A percentile compares a stretch with the other conserved stretches of the same genome.
Evolutionary conservation across 2,888 invertebrate genomes (phyloP).

Genomic region (Cartodere bifasciata): DNA sequence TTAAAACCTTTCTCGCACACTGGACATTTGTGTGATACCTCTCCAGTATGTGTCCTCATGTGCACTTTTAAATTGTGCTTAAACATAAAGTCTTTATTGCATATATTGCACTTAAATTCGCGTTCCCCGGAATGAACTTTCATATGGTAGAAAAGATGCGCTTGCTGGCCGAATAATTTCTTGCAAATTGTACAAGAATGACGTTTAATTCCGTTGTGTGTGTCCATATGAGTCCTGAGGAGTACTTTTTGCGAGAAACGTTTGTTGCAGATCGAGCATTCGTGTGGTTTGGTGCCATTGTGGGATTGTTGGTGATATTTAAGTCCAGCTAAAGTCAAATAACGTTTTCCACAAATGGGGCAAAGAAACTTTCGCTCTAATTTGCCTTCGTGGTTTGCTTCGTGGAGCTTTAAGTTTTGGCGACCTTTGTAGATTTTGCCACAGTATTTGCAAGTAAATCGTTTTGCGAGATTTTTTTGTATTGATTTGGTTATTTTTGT

Average conservation of each 20-base stretch:
- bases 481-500: no score
- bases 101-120: background rate
- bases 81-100: constrained; percentile 22
- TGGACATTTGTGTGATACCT: constrained; percentile 22
- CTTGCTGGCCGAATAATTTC: background rate
- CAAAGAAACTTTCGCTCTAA: constrained; percentile 1
- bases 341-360: background rate
- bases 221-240: background rate
- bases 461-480: no score
- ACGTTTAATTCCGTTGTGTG: constrained; percentile 2
- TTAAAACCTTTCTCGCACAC: constrained; percentile 33
- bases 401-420: background rate
- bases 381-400: background rate
- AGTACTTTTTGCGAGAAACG: background rate
- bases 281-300: background rate
- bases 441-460: no score
- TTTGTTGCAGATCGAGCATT: background rate
- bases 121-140: background rate
- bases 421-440: no score
- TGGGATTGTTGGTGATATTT: background rate
- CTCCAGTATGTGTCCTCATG: constrained; percentile 7
- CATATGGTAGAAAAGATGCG: constrained; percentile 1
- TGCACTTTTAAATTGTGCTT: constrained; percentile 31
- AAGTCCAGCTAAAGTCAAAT: background rate
- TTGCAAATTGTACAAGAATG: constrained; percentile 1